Base-by-base conservation (phyloP, 2,113 vertebrate genomes). In the Alligator sinensis region DNA sequence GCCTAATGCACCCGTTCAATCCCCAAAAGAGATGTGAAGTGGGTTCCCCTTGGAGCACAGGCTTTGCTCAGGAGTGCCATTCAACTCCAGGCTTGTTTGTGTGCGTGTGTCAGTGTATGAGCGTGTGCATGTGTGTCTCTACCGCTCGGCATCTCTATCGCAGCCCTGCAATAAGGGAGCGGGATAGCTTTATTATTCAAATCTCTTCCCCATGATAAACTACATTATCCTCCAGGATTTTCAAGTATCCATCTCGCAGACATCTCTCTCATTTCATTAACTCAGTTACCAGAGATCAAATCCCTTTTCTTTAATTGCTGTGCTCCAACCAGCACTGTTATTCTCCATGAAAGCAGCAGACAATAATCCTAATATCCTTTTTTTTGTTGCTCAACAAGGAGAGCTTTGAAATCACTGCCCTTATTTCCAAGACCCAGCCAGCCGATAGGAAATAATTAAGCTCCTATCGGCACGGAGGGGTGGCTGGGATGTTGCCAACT, bases 361-460 rank as follows among this genome's bases (percentile, higher is more conserved):
- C 82, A 91, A 95, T 96, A 92, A 96, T 91, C 90, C 79, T 87
- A 94, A 96, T 90, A 94, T 85, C 88, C 85, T 93, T 66, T 27
- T 25, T 80, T 85, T 96, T 81, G 58, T 91, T 95, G 77, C 88
- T 93, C 94, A 92, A 93, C 76, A 93, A 94, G 89, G 90, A 60
- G 72, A 92, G 94, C 75, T 82, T 95, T 91, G 89, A 95, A 97
- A 97, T 95, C 78, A 28, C 80, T 92, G 86, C 68, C 93, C 90
- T 90, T 91, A 91, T 89, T 96, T 87, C 61, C 62, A 82, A 91
- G 90, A 89, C 92, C 82, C 90, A 66, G 82, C 62, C 24, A 9
- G 88, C 77, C 0, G 16, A 90, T 85, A 83, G 94, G 82, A 97
- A 96, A 96, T 96, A 97, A 97, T 97, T 97, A 95, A 87, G 5